A percentile compares a stretch with the other conserved stretches of the same genome.
These are phyloP conservation scores for Colletes collaris DNA, from an alignment of 2,888 invertebrate species.

Conservation along the genomic window DNA sequence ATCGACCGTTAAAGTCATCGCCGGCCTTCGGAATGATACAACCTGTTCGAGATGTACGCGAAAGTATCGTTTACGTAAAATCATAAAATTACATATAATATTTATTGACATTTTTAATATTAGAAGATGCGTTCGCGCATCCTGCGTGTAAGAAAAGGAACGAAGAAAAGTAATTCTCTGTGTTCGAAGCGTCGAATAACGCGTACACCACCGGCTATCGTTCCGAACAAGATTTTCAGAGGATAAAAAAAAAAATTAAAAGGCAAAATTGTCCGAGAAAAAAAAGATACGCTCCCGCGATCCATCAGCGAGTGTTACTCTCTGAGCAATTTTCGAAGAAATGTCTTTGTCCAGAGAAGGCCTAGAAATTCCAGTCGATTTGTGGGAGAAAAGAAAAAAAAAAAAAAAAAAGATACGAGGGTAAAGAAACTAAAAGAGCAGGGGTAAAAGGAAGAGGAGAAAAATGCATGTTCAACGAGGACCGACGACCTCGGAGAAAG, in stretches of 20 bases:
- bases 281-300: constrained; percentile 41
- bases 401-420: constrained; percentile 7
- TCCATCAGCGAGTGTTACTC: constrained; percentile 47
- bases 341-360: constrained; percentile 63
- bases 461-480: constrained; percentile 35
- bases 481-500: neutral
- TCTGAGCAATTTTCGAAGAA: constrained; percentile 62
- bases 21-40: constrained; percentile 16
- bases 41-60: neutral
- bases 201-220: constrained; percentile 12
- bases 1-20: neutral
- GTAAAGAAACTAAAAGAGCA: constrained; percentile 11
- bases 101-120: constrained; percentile 3
- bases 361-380: constrained; percentile 52
- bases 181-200: constrained; percentile 40
- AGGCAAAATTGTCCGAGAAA: neutral
- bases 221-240: constrained; percentile 18
- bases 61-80: constrained; percentile 26
- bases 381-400: constrained; percentile 22
- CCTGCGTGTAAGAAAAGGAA: constrained; percentile 31
- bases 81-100: constrained; percentile 22
- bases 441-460: constrained; percentile 11
- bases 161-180: constrained; percentile 16
- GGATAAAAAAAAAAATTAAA: constrained; percentile 16
- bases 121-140: neutral